Evolutionary conservation across 2,888 invertebrate genomes (phyloP).

Genomic region (Phalangium opilio): DNA sequence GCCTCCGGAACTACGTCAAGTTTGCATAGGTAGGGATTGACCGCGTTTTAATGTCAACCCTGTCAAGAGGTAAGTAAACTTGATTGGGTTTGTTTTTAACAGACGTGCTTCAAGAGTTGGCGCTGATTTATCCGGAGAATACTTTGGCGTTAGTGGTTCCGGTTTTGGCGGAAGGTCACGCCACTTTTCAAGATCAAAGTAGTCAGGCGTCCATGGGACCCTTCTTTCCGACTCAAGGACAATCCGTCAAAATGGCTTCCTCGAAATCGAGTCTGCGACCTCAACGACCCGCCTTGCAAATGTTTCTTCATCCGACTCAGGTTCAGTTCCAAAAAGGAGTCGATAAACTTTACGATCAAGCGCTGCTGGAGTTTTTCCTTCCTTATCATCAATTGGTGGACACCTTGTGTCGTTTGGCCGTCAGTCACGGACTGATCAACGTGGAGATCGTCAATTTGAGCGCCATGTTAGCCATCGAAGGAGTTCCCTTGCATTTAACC

Average conservation of each 20-base stretch:
- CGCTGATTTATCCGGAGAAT: slow-evolving; percentile 59
- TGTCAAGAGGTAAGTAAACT: slow-evolving; percentile 9
- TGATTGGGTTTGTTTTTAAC: slow-evolving; percentile 20
- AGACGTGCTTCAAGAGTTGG: slow-evolving; percentile 61
- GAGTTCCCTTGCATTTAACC: slow-evolving; percentile 66
- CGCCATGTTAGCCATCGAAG: slow-evolving; percentile 79
- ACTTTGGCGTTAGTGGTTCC: slow-evolving; percentile 69
- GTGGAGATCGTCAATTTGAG: slow-evolving; percentile 71
- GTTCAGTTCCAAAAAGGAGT: slow-evolving; percentile 52
- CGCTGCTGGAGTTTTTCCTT: slow-evolving; percentile 57
- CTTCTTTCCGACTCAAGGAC: slow-evolving; percentile 56
- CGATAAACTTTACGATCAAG: slow-evolving; percentile 59
- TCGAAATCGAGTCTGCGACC: slow-evolving; percentile 52
- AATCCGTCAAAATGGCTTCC: slow-evolving; percentile 33
- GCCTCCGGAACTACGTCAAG: slow-evolving; percentile 62
- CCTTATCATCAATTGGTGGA: slow-evolving; percentile 85
- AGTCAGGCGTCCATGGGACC: slow-evolving; percentile 44
- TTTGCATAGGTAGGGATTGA: slow-evolving; percentile 56
- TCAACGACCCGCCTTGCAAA: slow-evolving; percentile 64
- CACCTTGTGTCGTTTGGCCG: slow-evolving; percentile 67
- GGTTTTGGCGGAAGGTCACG: slow-evolving; percentile 66
- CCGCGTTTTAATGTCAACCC: too few species aligned
- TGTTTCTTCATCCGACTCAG: slow-evolving; percentile 62
- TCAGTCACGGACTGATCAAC: slow-evolving; percentile 70
- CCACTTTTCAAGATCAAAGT: slow-evolving; percentile 49